Evolutionary conservation across 2,888 invertebrate genomes (phyloP), one percentile per base, ranked within the genome.

Genomic region (Cynaeus angustus): DNA sequence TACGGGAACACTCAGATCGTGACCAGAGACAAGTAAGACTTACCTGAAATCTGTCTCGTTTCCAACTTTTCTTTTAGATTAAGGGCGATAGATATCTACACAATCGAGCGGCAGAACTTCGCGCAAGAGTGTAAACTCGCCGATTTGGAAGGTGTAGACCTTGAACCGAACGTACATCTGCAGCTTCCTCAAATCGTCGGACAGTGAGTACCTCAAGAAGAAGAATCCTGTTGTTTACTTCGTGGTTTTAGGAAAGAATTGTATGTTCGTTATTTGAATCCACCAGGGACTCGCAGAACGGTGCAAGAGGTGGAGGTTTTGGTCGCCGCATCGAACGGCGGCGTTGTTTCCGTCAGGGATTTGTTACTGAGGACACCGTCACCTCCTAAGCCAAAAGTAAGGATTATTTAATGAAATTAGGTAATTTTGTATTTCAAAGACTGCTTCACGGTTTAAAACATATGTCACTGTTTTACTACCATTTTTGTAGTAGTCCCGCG

Each of bases 91-190:
- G 86, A 87, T 0, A 80, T 86, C 0, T 82, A 82, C 6, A 78
- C 88, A 38, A 82, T 85, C 13, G 79, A 82, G 0, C 84, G 86
- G 0, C 87, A 86, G 1, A 86, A 88, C 0, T 85, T 90, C 52
- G 91, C 90, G 0, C 82, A 89, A 2, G 86, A 88, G 66, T 93
- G 93, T 78, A 83, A 86, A 1, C 80, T 93, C 26, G 83, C 86
- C 37, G 89, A 91, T 50, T 91, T 92, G 0, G 82, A 80, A 0
- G 80, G 81, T 0, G 85, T 86, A 0, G 68, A 78, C 5, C 90
- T 91, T 91, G 82, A 84, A 6, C 80, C 84, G n/a, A 87, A 88
- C 3, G 89, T 90, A 26, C 85, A 87, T 3, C 81, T 86, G 14
- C 84, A 89, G 9, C 87, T 92, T 73, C 87, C 88, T 26, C 88